Conservation (phyloP, 2,888 invertebrate genomes). For the Hypomecis atomaria region DNA sequence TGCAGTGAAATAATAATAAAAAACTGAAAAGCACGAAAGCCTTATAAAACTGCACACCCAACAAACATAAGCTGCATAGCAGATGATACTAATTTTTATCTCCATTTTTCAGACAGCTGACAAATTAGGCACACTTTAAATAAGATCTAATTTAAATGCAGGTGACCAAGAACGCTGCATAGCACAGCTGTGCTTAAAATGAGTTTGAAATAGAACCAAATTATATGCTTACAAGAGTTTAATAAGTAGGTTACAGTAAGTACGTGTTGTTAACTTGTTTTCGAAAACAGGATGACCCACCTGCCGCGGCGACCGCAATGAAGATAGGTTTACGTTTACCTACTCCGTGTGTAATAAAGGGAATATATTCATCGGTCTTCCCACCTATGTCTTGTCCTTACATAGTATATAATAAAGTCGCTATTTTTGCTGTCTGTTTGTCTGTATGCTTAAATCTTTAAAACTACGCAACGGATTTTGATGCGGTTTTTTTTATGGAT, state of each 20-base stretch:
- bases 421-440: too few relatives aligned
- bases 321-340: conserved; percentile 8
- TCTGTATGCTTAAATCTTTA: too few relatives aligned
- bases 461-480: too few relatives aligned
- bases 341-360: background rate
- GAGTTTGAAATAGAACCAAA: conserved; percentile 35
- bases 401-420: too few relatives aligned
- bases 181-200: conserved; percentile 28
- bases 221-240: conserved; percentile 30
- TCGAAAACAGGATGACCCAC: conserved; percentile 32
- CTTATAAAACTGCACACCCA: background rate
- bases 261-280: background rate
- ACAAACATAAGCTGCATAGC: background rate
- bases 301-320: conserved; percentile 37
- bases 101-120: conserved; percentile 1
- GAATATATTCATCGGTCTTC: too few relatives aligned
- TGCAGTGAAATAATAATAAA: too few relatives aligned
- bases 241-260: conserved; percentile 18
- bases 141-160: conserved; percentile 19
- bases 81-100: background rate
- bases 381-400: too few relatives aligned
- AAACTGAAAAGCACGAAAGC: background rate
- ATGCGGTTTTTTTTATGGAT: too few relatives aligned
- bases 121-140: background rate
- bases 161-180: conserved; percentile 17